Evolutionary conservation across 2,888 invertebrate genomes (phyloP).

Genomic region (Heliconius ethilla): DNA sequence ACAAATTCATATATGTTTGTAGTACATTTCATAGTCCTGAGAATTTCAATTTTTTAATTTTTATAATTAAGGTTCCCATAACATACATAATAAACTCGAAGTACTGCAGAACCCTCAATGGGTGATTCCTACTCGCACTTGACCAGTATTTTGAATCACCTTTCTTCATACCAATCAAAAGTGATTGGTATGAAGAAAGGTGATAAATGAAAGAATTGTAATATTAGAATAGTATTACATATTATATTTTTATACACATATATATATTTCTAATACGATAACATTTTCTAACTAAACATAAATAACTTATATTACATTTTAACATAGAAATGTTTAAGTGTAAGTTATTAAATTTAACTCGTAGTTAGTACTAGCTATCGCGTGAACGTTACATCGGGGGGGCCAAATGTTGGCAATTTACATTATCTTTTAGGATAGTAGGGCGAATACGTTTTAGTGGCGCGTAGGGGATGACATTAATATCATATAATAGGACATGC

Average conservation of each 20-base stretch:
- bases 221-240: too few species aligned
- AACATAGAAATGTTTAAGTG: conserved; percentile 31
- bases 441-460: conserved; percentile 40
- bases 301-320: background rate
- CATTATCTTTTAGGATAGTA: conserved; percentile 47
- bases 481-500: conserved; percentile 31
- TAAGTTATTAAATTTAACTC: conserved; percentile 45
- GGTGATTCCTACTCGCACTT: too few species aligned
- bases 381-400: conserved; percentile 39
- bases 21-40: too few species aligned
- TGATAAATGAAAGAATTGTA: too few species aligned
- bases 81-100: too few species aligned
- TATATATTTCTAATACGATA: background rate
- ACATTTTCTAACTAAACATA: background rate
- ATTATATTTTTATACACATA: background rate
- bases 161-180: too few species aligned
- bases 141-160: too few species aligned
- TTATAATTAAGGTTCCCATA: too few species aligned
- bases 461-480: conserved; percentile 33
- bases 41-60: too few species aligned
- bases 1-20: too few species aligned
- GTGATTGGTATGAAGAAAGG: too few species aligned
- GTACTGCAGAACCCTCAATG: too few species aligned
- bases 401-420: conserved; percentile 46
- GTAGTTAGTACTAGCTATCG: conserved; percentile 33